Evolutionary conservation across 53 echinoderm and acorn worm genomes (phyloP).

Genomic region (Glandiceps talaboti): DNA sequence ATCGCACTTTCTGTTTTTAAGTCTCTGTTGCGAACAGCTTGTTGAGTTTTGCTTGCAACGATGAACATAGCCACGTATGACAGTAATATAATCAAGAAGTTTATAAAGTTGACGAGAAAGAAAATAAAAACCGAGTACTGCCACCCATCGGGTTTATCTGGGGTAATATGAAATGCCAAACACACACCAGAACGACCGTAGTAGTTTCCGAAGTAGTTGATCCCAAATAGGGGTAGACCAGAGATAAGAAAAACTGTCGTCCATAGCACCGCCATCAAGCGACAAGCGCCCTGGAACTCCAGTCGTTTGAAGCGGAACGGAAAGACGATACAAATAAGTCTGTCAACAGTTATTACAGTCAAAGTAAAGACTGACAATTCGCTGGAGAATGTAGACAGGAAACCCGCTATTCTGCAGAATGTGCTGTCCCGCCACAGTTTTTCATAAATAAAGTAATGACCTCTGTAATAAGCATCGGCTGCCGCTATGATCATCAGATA

Average conservation of each 20-base stretch:
- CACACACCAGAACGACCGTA: constrained; percentile 94
- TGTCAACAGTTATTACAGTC: constrained; percentile 86
- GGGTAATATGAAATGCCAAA: constrained; percentile 84
- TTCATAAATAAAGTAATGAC: constrained; percentile 62
- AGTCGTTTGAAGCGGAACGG: constrained; percentile 95
- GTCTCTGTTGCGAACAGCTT: constrained; percentile 52
- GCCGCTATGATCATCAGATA: constrained; percentile 91
- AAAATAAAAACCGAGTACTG: constrained; percentile 91
- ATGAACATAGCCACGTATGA: constrained; percentile 88
- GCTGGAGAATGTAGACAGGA: constrained; percentile 94
- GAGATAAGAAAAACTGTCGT: constrained; percentile 47
- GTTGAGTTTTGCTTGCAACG: constrained; percentile 81
- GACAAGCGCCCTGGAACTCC: constrained; percentile 68
- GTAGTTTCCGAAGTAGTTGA: constrained; percentile 80
- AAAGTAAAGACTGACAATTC: constrained; percentile 91
- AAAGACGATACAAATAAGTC: constrained; percentile 75
- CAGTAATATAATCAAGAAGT: constrained; percentile 54
- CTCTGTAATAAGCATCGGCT: constrained; percentile 69
- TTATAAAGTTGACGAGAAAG: constrained; percentile 66
- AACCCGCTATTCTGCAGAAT: constrained; percentile 80
- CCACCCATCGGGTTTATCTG: constrained; percentile 64
- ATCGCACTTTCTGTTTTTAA: constrained; percentile 66
- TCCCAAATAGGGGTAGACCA: constrained; percentile 49
- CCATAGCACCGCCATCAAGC: constrained; percentile 75
- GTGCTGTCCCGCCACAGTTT: constrained; percentile 36